Evolutionary conservation across 2,797 vertebrate genomes (phyloP).

Genomic region (Ctenochaetus hawaiiensis): DNA sequence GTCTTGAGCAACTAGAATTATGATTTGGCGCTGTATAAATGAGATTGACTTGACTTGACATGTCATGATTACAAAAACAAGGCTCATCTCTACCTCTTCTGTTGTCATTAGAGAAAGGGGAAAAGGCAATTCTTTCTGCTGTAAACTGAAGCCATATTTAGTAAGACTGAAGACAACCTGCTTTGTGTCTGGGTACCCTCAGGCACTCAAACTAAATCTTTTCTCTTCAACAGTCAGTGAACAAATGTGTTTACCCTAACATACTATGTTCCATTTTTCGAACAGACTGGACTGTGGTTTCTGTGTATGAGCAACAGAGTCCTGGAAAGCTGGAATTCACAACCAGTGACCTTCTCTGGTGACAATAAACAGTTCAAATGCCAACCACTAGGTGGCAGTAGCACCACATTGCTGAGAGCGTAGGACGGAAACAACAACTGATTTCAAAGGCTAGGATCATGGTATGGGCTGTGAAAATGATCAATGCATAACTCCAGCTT

Average conservation of each 20-base stretch:
- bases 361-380: constrained; percentile 60
- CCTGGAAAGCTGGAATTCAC: constrained; percentile 54
- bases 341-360: constrained; percentile 62
- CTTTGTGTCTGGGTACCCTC: constrained; percentile 34
- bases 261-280: constrained; percentile 6
- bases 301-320: constrained; percentile 50
- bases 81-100: constrained; percentile 35
- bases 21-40: too few relatives aligned
- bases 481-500: constrained; percentile 39
- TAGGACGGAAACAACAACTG: constrained; percentile 29
- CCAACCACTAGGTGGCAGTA: constrained; percentile 85
- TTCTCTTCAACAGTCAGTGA: background rate
- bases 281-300: constrained; percentile 25
- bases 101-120: constrained; percentile 25
- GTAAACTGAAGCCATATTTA: constrained; percentile 30
- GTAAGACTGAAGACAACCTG: constrained; percentile 20
- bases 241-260: constrained; percentile 13
- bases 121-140: constrained; percentile 19
- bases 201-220: constrained; percentile 21
- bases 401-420: constrained; percentile 71
- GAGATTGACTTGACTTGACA: background rate
- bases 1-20: too few relatives aligned
- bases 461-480: constrained; percentile 42
- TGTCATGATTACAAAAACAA: constrained; percentile 48
- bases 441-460: constrained; percentile 40